These are phyloP conservation scores for Listronotus oregonensis DNA, from an alignment of 1,140 invertebrate species.

Conservation along the genomic window DNA sequence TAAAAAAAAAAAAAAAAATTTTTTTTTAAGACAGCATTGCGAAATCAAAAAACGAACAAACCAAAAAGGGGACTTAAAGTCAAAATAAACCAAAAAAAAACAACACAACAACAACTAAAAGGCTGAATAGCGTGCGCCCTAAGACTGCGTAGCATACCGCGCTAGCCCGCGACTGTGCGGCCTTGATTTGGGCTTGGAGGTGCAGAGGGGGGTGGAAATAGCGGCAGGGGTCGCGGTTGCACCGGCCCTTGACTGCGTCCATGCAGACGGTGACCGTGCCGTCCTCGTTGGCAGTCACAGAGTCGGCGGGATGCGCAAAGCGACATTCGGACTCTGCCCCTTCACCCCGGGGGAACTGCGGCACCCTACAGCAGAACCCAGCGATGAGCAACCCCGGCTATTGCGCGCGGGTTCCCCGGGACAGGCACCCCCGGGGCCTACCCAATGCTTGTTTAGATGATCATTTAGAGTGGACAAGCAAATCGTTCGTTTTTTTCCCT, in stretches of 20 bases:
- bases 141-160: constrained; percentile 82
- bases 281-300: constrained; percentile 90
- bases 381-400: constrained; percentile 28
- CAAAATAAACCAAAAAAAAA: constrained; percentile 41
- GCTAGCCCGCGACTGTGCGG: constrained; percentile 90
- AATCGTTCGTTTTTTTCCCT: no score
- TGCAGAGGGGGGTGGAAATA: constrained; percentile 97
- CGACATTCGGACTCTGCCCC: constrained; percentile 93
- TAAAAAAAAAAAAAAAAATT: no score
- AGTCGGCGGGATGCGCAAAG: constrained; percentile 95
- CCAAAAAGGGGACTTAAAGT: constrained; percentile 30
- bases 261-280: constrained; percentile 98
- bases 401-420: neutral
- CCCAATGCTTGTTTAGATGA: constrained; percentile 8
- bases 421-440: constrained; percentile 3
- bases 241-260: constrained; percentile 97
- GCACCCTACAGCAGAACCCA: constrained; percentile 78
- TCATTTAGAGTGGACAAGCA: constrained; percentile 3
- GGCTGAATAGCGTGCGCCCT: constrained; percentile 55
- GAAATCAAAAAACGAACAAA: no score
- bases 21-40: no score
- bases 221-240: constrained; percentile 94
- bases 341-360: constrained; percentile 96
- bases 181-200: constrained; percentile 98
- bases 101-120: constrained; percentile 50